Evolutionary conservation across 2,113 vertebrate species (phyloP).

Genomic region (Parus major): DNA sequence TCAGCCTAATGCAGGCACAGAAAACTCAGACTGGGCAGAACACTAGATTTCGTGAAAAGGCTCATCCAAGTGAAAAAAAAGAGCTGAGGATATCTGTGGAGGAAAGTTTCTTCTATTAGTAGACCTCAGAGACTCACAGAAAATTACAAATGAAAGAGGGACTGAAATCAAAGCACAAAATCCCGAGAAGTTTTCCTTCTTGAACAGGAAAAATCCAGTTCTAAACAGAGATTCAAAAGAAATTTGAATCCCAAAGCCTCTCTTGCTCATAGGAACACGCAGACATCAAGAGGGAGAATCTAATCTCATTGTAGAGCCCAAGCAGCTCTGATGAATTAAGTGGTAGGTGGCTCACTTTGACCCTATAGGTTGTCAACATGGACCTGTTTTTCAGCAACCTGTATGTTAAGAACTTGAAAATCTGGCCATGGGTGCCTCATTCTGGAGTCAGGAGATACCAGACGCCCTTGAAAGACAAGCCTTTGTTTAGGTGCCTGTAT

Average conservation of each 20-base stretch:
- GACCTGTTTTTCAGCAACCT: conserved; percentile 43
- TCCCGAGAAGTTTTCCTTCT: neutral
- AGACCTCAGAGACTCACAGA: neutral
- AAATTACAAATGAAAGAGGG: neutral
- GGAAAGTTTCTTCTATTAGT: neutral
- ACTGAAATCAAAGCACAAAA: neutral
- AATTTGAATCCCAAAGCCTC: neutral
- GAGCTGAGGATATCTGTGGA: neutral
- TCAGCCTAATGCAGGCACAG: neutral
- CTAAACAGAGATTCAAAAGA: neutral
- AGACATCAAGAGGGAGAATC: neutral
- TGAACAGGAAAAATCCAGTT: neutral
- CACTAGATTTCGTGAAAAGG: neutral
- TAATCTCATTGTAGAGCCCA: neutral
- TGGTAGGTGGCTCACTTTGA: neutral
- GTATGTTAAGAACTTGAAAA: conserved; percentile 34
- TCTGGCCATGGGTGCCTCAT: neutral
- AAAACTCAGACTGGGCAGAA: neutral
- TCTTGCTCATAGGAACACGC: neutral
- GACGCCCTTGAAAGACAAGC: neutral
- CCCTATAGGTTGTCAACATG: neutral
- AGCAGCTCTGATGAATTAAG: neutral
- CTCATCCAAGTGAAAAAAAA: neutral
- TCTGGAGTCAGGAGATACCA: neutral
- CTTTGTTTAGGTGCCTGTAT: neutral